Evolutionary conservation across 2,797 vertebrate genomes (phyloP).

Genomic region (Luscinia luscinia): DNA sequence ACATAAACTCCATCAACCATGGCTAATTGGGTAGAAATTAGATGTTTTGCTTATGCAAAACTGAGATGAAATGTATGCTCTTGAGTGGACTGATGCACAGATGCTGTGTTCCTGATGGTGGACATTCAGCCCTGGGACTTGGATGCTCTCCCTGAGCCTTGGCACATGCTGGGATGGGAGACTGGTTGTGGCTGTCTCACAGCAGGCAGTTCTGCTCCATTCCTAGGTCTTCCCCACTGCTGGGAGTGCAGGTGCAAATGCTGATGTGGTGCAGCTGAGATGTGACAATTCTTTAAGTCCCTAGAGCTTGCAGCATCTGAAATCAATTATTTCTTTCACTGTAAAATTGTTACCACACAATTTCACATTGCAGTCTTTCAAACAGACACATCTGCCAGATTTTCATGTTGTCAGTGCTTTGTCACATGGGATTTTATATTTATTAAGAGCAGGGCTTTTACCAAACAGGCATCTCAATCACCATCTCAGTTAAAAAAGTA

Average conservation of each 20-base stretch:
- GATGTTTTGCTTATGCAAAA: neutral
- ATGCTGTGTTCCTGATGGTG: neutral
- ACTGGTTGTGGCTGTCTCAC: rapidly evolving
- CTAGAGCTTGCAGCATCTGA: neutral
- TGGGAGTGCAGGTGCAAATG: neutral
- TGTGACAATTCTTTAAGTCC: neutral
- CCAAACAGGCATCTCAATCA: neutral
- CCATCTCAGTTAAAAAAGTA: neutral
- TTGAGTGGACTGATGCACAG: neutral
- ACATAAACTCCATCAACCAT: neutral
- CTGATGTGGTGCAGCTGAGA: neutral
- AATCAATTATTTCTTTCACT: neutral
- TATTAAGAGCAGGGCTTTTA: neutral
- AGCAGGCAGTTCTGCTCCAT: neutral
- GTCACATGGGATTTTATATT: neutral
- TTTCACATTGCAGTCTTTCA: neutral
- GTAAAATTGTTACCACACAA: neutral
- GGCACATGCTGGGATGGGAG: neutral
- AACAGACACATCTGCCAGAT: neutral
- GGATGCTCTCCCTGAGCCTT: neutral
- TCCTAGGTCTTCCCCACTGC: neutral
- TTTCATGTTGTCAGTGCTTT: neutral
- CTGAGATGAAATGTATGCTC: neutral
- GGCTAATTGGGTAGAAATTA: neutral
- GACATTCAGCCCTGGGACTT: neutral